These are phyloP conservation scores for Brachypterus glaber DNA, from an alignment of 2,888 invertebrate genomes.

Conservation along the genomic window DNA sequence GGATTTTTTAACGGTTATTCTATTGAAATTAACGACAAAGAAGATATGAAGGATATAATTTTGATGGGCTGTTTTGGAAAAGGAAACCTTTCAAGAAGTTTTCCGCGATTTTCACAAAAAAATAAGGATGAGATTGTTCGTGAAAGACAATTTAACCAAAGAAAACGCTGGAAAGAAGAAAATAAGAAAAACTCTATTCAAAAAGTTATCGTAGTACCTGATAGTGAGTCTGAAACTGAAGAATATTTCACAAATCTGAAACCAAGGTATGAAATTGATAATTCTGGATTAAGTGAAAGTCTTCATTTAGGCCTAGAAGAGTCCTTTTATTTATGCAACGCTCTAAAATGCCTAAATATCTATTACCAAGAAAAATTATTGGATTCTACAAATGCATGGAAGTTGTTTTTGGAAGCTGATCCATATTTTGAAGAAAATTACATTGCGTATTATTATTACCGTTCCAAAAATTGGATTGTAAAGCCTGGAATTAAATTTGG, in stretches of 20 bases:
- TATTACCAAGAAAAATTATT: conserved; percentile 44
- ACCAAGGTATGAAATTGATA: conserved; percentile 51
- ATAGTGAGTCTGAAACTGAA: conserved; percentile 56
- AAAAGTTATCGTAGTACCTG: conserved; percentile 53
- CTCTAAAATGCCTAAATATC: conserved; percentile 57
- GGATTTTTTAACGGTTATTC: conserved; percentile 60
- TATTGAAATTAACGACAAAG: conserved; percentile 51
- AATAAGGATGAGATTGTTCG: conserved; percentile 43
- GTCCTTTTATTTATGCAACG: conserved; percentile 63
- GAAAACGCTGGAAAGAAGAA: conserved; percentile 45
- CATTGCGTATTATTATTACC: conserved; percentile 73
- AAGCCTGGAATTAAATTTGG: conserved; percentile 85
- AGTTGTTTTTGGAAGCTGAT: conserved; percentile 49
- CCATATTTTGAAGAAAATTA: conserved; percentile 58
- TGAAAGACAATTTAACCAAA: conserved; percentile 50
- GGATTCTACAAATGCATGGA: conserved; percentile 47
- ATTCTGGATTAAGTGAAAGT: conserved; percentile 51
- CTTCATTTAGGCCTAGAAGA: conserved; percentile 65
- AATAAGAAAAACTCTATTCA: conserved; percentile 16
- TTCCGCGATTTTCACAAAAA: conserved; percentile 35
- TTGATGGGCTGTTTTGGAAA: conserved; percentile 72
- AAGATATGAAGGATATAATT: conserved; percentile 53
- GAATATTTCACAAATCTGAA: conserved; percentile 52
- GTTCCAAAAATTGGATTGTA: conserved; percentile 85
- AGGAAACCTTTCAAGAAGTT: conserved; percentile 42